Conservation (phyloP, 2,888 invertebrate genomes). For the Alloplasta piceator region DNA sequence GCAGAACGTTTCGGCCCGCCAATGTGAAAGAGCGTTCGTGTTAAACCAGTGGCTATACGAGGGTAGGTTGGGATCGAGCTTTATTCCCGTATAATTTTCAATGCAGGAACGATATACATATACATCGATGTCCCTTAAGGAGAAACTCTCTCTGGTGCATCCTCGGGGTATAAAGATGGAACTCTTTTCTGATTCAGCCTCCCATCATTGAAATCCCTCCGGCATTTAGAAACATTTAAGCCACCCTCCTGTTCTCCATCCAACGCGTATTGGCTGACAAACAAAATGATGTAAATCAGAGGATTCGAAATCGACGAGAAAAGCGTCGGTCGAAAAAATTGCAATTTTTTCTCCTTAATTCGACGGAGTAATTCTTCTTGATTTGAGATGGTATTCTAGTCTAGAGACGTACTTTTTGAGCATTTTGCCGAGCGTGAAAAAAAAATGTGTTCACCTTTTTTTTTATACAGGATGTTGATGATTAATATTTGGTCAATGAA, state of each 20-base stretch:
- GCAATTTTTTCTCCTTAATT: no score
- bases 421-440: no score
- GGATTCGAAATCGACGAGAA: no score
- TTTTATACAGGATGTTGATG: no score
- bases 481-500: no score
- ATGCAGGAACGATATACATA: slow-evolving; percentile 24
- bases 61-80: slow-evolving; percentile 1
- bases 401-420: no score
- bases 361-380: no score
- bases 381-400: no score
- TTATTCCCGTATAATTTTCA: slow-evolving; percentile 55
- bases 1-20: slow-evolving; percentile 31
- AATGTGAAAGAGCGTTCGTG: background rate
- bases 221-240: slow-evolving; percentile 34
- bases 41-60: slow-evolving; percentile 35
- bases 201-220: slow-evolving; percentile 42
- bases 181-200: slow-evolving; percentile 24
- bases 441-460: no score
- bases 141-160: slow-evolving; percentile 24
- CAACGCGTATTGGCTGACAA: no score
- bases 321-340: no score
- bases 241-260: slow-evolving; percentile 6
- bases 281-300: no score
- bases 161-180: slow-evolving; percentile 7
- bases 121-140: background rate